These are phyloP conservation scores for Meteorus colon DNA, from an alignment of 2,888 invertebrate species.

Conservation along the genomic window DNA sequence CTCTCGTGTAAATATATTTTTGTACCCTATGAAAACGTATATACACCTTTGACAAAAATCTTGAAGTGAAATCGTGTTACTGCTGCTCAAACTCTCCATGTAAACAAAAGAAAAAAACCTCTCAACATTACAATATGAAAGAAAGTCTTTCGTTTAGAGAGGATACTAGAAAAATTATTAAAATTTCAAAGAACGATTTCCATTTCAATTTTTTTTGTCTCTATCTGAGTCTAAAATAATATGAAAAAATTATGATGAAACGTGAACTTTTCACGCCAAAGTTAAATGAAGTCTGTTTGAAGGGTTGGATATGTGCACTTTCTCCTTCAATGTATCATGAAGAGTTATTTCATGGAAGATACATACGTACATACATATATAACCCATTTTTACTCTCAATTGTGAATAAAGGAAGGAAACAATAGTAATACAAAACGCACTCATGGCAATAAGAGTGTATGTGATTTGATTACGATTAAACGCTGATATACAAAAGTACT, in stretches of 20 bases:
- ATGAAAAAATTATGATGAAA: neutral
- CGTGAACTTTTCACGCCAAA: neutral
- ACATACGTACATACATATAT: neutral
- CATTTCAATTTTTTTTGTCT: neutral
- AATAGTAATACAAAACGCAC: neutral
- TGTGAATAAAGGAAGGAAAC: neutral
- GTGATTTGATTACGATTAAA: constrained; percentile 43
- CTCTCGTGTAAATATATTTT: constrained; percentile 61
- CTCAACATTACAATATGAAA: neutral
- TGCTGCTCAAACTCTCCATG: neutral
- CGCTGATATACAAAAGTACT: constrained; percentile 37
- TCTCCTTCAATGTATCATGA: neutral
- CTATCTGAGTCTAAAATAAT: neutral
- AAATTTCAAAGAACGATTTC: neutral
- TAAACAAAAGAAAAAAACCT: neutral
- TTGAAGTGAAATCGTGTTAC: neutral
- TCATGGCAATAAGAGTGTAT: constrained; percentile 33
- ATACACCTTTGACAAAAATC: constrained; percentile 19
- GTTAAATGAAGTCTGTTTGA: neutral
- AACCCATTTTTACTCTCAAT: constrained; percentile 9
- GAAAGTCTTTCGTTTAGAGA: neutral
- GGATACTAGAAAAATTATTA: neutral
- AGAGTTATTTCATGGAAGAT: neutral
- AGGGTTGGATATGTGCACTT: neutral
- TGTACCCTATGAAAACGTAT: constrained; percentile 55